Base-by-base conservation (phyloP, 2,113 vertebrate genomes). In the Blennius ocellaris region DNA sequence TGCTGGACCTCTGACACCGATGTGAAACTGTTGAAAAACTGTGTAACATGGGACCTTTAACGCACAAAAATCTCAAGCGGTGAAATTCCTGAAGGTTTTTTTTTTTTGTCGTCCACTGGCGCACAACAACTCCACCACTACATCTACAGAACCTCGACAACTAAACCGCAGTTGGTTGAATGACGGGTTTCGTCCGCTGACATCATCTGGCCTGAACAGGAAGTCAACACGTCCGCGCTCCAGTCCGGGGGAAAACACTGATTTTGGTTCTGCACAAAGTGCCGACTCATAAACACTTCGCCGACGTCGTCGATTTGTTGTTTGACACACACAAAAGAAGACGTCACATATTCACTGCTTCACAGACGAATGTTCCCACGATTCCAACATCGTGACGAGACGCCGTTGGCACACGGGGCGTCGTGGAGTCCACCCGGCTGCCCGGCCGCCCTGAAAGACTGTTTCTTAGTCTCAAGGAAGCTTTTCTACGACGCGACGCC, bases 311-410 rank as follows among this genome's bases (percentile, higher is more conserved):
- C 21, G 0, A 38, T 40, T 30, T 64, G 21, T 30, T 30, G 21
- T 30, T 30, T 52, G 16, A 49, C 51, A 1, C 0, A 12, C 36
- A 15, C 9, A 53, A 7, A 68, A 12, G 16, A 41, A 16, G 10
- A 21, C 5, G 45, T 48, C 61, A 64, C 68, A 44, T 57, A n/a
- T 69, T 41, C 71, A 66, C 74, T 6, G 47, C 39, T 70, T 43
- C 10, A 51, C 38, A 48, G 40, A 57, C 6, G 2, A 10, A 49
- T 9, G 39, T 7, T 45, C 52, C 43, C 14, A 64, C 41, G 39
- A 14, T 15, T 63, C 21, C 21, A 30, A 30, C 77, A 80, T 69
- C 80, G 76, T 85, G 69, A 90, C 71, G 47, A 59, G 72, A 79
- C 77, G 63, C 69, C 62, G 73, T 55, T 64, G 47, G 71, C 44